These are phyloP conservation scores for Platichthys flesus DNA, from an alignment of 2,113 vertebrate species.

Conservation along the genomic window DNA sequence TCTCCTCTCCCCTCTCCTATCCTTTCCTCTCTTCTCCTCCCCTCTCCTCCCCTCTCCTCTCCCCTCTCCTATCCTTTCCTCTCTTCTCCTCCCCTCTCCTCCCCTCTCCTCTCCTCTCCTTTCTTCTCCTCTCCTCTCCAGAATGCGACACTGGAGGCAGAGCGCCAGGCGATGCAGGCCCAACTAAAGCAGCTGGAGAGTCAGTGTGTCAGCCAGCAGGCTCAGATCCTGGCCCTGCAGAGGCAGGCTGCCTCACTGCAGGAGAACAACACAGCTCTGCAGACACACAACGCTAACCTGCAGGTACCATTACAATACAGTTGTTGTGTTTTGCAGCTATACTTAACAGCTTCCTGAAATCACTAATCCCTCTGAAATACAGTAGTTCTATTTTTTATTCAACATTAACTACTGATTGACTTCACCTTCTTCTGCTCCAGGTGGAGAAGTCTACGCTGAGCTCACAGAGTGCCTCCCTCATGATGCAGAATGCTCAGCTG, in stretches of 20 bases:
- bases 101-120: slow-evolving; percentile 21
- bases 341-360: not conserved
- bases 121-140: slow-evolving; percentile 56
- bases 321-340: not conserved
- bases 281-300: slow-evolving; percentile 95
- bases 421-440: slow-evolving; percentile 68
- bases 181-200: slow-evolving; percentile 93
- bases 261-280: slow-evolving; percentile 94
- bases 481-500: slow-evolving; percentile 95
- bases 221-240: slow-evolving; percentile 94
- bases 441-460: slow-evolving; percentile 96
- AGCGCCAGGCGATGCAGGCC: slow-evolving; percentile 92
- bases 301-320: slow-evolving; percentile 83
- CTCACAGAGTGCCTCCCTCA: slow-evolving; percentile 93
- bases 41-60: slow-evolving; percentile 26
- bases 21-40: not conserved
- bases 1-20: not conserved
- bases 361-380: not conserved
- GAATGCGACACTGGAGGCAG: slow-evolving; percentile 97
- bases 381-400: not conserved
- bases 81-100: slow-evolving; percentile 6
- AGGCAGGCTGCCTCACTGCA: slow-evolving; percentile 93
- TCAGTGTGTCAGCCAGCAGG: slow-evolving; percentile 92
- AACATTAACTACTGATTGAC: not conserved
- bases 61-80: no score